Conservation (phyloP, 2,113 vertebrate species). For the Lepidothrix coronata region DNA sequence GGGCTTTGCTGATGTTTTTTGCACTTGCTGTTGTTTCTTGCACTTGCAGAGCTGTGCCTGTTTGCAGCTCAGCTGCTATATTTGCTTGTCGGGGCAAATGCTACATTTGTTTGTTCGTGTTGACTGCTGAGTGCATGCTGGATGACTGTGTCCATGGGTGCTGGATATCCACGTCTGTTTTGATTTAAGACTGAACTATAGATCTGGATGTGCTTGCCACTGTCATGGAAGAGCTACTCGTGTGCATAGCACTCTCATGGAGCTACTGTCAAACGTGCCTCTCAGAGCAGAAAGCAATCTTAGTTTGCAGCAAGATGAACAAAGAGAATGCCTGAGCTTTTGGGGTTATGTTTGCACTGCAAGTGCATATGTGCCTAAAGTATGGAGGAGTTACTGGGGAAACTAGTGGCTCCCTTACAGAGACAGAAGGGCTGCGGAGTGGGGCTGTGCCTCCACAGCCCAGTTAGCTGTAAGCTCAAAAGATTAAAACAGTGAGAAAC, state of each 20-base stretch:
- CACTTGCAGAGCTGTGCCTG: background rate
- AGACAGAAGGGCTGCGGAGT: background rate
- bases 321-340: background rate
- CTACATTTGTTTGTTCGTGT: background rate
- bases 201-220: background rate
- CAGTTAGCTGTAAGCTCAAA: background rate
- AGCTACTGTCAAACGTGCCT: background rate
- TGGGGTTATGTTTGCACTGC: background rate
- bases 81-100: background rate
- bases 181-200: background rate
- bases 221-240: background rate
- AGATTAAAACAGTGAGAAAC: background rate
- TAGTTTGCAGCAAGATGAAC: background rate
- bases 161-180: rapidly evolving
- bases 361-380: background rate
- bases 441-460: background rate
- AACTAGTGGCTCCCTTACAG: background rate
- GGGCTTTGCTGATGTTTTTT: background rate
- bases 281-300: background rate
- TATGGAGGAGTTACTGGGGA: background rate
- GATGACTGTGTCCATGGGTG: rapidly evolving
- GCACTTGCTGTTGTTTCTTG: background rate
- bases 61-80: background rate
- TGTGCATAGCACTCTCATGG: rapidly evolving
- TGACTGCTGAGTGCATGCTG: background rate